Conservation (phyloP, 2,888 invertebrate species). For the Tanypteryx hageni region DNA sequence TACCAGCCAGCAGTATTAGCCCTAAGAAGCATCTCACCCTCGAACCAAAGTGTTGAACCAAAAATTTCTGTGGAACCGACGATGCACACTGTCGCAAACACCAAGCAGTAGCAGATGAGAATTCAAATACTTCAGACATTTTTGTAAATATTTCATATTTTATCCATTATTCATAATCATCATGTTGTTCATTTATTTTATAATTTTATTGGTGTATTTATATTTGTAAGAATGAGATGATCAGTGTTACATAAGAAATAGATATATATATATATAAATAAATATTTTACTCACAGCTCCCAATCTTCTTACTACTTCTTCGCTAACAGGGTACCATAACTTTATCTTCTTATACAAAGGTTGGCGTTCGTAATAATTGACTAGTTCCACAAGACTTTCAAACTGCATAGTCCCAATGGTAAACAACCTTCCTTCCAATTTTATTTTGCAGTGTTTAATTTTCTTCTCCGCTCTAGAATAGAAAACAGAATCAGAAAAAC, state of each 20-base stretch:
- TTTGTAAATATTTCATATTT: not conserved
- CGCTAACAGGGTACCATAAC: slow-evolving; percentile 89
- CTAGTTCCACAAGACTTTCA: slow-evolving; percentile 96
- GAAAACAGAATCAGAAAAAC: not conserved
- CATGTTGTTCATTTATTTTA: slow-evolving; percentile 13
- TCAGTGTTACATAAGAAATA: not conserved
- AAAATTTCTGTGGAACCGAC: not conserved
- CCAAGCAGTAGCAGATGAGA: not conserved
- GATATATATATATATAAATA: not conserved
- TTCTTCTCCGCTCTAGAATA: slow-evolving; percentile 88
- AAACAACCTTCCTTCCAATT: slow-evolving; percentile 93
- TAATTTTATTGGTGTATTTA: slow-evolving; percentile 49
- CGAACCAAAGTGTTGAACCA: not conserved
- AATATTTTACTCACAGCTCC: slow-evolving; percentile 56
- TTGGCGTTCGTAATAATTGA: slow-evolving; percentile 93
- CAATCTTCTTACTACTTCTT: slow-evolving; percentile 79
- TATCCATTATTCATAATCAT: not conserved
- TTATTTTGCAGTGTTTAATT: slow-evolving; percentile 97
- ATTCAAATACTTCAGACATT: not conserved
- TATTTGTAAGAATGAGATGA: not conserved
- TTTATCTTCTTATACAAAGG: slow-evolving; percentile 95
- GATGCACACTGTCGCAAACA: not conserved
- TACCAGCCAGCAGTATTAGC: slow-evolving; percentile 32
- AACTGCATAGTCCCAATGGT: slow-evolving; percentile 94
- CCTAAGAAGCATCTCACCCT: not conserved